A percentile compares a stretch with the other conserved stretches of the same genome.
These are phyloP conservation scores for Lepidothrix coronata DNA, from an alignment of 2,113 vertebrate species.

Conservation along the genomic window DNA sequence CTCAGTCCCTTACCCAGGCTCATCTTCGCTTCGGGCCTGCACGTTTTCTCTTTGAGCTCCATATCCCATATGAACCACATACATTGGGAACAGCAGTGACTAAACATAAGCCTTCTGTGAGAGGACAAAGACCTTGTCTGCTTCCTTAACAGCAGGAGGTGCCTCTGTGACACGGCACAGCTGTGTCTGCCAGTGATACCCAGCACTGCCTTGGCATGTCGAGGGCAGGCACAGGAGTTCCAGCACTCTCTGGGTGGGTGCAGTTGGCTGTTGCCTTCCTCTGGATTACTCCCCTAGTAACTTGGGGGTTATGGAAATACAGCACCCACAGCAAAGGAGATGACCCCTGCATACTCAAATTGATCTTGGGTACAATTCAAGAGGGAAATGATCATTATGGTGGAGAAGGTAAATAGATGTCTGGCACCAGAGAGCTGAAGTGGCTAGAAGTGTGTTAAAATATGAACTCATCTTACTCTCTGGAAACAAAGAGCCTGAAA, in stretches of 20 bases:
- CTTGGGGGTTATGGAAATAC: neutral
- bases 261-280: rapidly evolving
- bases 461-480: neutral
- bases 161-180: rapidly evolving
- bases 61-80: neutral
- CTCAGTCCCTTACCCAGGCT: neutral
- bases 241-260: neutral
- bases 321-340: neutral
- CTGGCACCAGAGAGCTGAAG: neutral
- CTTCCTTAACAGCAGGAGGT: neutral
- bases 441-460: neutral
- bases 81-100: neutral
- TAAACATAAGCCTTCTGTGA: neutral
- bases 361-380: neutral
- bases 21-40: neutral
- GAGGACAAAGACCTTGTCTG: neutral
- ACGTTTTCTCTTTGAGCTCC: neutral
- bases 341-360: neutral
- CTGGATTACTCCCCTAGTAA: neutral
- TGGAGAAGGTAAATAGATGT: neutral
- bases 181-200: neutral
- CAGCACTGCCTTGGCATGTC: neutral
- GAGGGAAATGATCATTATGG: neutral
- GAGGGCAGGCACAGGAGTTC: neutral
- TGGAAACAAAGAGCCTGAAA: neutral